Percentiles rank a stretch among this genome's conserved stretches.
Evolutionary conservation across 2,797 vertebrate genomes (phyloP).

Genomic region (Eidolon dupreanum): DNA sequence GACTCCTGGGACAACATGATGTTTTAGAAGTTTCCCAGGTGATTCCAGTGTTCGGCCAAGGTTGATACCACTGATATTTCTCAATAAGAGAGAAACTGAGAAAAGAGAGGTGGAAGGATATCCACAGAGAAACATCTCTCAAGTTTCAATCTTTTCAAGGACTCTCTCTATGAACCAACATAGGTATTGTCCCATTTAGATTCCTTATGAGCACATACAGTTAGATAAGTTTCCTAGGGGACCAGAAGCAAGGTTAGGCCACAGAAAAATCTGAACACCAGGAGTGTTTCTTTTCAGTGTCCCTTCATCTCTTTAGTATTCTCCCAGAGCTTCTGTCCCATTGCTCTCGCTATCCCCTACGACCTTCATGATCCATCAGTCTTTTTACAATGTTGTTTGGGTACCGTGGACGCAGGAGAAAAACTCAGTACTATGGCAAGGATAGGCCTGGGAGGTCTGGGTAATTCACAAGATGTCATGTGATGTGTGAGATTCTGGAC

Average conservation of each 20-base stretch:
- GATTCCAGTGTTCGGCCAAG: not conserved
- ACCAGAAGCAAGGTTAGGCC: not conserved
- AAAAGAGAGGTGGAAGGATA: not conserved
- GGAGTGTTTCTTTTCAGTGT: not conserved
- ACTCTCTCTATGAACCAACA: not conserved
- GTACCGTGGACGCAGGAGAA: not conserved
- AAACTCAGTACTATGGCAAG: not conserved
- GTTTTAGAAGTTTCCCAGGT: not conserved
- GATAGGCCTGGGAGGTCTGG: not conserved
- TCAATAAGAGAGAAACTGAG: not conserved
- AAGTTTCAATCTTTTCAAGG: not conserved
- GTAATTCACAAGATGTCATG: too few species aligned
- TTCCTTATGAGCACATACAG: not conserved
- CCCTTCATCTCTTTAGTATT: not conserved
- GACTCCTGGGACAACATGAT: not conserved
- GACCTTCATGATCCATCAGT: not conserved
- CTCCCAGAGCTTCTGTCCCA: not conserved
- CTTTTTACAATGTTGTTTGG: not conserved
- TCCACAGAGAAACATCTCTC: not conserved
- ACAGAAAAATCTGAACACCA: not conserved
- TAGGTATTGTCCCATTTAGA: not conserved
- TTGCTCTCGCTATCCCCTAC: not conserved
- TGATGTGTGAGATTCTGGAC: not conserved
- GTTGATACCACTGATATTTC: not conserved
- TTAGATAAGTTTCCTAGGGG: constrained; percentile 40